Conservation (phyloP, 2,113 vertebrate genomes). For the Cheilinus undulatus region DNA sequence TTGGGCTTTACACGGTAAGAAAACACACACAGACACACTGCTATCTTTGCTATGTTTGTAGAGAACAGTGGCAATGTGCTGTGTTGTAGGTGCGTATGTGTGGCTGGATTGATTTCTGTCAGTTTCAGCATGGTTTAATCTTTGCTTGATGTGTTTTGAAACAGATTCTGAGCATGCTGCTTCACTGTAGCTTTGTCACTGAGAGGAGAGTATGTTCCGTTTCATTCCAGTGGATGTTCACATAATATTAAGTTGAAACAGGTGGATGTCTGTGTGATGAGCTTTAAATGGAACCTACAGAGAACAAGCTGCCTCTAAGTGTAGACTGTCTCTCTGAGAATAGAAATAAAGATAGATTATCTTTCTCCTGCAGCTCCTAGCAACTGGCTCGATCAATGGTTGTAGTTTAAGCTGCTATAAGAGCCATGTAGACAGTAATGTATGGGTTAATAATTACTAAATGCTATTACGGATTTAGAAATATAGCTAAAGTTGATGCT, state of each 20-base stretch:
- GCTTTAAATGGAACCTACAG: slow-evolving; percentile 11
- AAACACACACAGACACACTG: slow-evolving; percentile 4
- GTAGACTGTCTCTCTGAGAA: background rate
- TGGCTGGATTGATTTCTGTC: slow-evolving; percentile 6
- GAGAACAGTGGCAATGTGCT: background rate
- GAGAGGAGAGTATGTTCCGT: slow-evolving; percentile 36
- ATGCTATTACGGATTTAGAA: background rate
- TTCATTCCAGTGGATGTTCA: slow-evolving; percentile 44
- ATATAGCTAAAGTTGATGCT: slow-evolving; percentile 10
- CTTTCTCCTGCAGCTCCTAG: slow-evolving; percentile 29
- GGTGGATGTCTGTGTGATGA: slow-evolving; percentile 7
- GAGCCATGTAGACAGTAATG: slow-evolving; percentile 20
- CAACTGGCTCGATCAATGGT: slow-evolving; percentile 33
- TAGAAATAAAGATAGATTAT: slow-evolving; percentile 24
- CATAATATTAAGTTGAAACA: slow-evolving; percentile 47
- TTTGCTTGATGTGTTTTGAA: slow-evolving; percentile 35
- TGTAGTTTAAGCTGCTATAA: slow-evolving; percentile 28
- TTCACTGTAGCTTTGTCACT: slow-evolving; percentile 43
- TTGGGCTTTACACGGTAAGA: slow-evolving; percentile 93
- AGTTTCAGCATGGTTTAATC: slow-evolving; percentile 17
- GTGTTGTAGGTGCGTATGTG: background rate
- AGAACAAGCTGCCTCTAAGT: slow-evolving; percentile 3
- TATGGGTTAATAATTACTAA: slow-evolving; percentile 20
- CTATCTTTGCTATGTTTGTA: background rate
- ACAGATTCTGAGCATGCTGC: slow-evolving; percentile 29